Base-by-base conservation (phyloP, 2,888 invertebrate species). In the Osedax frankpressi region DNA sequence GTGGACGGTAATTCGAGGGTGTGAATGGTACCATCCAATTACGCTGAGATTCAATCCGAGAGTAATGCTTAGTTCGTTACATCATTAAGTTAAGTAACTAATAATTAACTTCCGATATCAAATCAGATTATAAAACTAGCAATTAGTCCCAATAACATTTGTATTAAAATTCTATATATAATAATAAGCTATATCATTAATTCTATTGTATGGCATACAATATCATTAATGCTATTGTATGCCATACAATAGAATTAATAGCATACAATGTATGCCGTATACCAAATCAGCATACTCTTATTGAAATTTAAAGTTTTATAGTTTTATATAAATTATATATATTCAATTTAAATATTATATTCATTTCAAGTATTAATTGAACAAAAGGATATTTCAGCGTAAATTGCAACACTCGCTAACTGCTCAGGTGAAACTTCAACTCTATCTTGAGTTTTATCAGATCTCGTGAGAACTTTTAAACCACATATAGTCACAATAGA, bases 21-120 rank as follows among this genome's bases (percentile, higher is more conserved):
- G 92, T 19, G 92, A 92, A 84, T 92, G 92, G 81, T 92, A 92
- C 92, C 92, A 92, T 30, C 92, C 92, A 67, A 92, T 86, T 24
- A 92, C 91, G 78, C 90, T 86, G 82, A 92, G 44, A 19, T 44
- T 19, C 19, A 44, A 44, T 19, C 19, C 19, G 6, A 44, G 44
- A 6, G 44, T 11, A 6, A 19, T 19, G 44, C 44, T 44, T 6
- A 44, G 44, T 44, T 44, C 44, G 44, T 44, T 6, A 44, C 11
- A 19, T 19, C 6, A 44, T n/a, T n/a, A 44, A 19, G 44, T 44
- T 44, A 44, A 44, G 44, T 6, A 44, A 44, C 44, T 11, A 44
- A 6, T 6, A 44, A 11, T 44, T 11, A 19, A 44, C 11, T 6
- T 19, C 11, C 19, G 44, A 11, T 19, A 19, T 44, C 44, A 19